phyloP scores from a whole-genome alignment of 37 sponge, comb jelly and placozoan genomes.

The Ianthella basta region DNA sequence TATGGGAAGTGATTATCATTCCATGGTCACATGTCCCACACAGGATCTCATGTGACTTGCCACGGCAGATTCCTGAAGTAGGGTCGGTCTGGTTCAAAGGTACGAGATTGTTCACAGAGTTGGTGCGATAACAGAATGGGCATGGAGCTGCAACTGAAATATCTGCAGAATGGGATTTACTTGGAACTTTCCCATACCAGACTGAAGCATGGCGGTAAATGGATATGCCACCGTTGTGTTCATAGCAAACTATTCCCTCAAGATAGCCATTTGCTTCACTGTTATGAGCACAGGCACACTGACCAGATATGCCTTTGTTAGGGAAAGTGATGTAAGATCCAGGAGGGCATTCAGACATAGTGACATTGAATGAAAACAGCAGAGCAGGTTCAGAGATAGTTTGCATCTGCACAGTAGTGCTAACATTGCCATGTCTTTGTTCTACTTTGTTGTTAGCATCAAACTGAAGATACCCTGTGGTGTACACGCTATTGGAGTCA shows the following conservation, averaged over 20 bases:
- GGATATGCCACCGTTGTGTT: not conserved
- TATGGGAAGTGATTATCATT: not conserved
- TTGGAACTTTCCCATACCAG: too few species aligned
- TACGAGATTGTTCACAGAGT: too few species aligned
- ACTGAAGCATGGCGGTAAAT: too few species aligned
- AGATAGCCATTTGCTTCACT: not conserved
- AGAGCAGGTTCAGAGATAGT: not conserved
- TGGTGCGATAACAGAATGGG: too few species aligned
- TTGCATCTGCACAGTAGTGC: not conserved
- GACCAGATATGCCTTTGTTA: not conserved
- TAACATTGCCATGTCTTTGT: not conserved
- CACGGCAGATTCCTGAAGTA: too few species aligned
- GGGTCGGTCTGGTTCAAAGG: too few species aligned
- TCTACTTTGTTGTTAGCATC: too few species aligned
- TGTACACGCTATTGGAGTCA: not conserved
- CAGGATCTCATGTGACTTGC: not conserved
- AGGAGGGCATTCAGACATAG: slow-evolving; percentile 1
- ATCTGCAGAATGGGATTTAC: too few species aligned
- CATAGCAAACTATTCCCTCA: not conserved
- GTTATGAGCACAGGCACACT: not conserved
- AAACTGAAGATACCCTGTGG: not conserved
- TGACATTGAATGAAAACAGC: not conserved
- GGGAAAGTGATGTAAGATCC: not conserved
- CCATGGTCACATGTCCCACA: slow-evolving; percentile 10
- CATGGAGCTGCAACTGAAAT: too few species aligned